Evolutionary conservation across 2,888 invertebrate genomes (phyloP).

Genomic region (Polietes domitor): DNA sequence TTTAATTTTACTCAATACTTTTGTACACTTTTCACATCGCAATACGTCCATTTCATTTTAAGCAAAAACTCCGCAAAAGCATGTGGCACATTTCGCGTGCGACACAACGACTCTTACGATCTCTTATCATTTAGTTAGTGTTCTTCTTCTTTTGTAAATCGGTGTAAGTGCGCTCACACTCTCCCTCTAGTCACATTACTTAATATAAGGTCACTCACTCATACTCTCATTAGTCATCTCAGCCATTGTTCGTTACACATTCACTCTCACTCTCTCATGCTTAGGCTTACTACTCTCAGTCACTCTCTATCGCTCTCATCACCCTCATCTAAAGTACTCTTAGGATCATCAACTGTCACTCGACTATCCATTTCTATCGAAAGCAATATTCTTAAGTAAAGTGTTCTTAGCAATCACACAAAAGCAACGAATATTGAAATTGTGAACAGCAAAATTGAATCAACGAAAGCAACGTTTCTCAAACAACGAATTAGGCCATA

Average conservation of each 20-base stretch:
- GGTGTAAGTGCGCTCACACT: not conserved
- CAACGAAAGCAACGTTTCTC: conserved; percentile 81
- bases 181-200: conserved; percentile 21
- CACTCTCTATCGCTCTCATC: conserved; percentile 15
- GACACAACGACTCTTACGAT: conserved; percentile 30
- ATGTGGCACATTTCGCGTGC: not conserved
- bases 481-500: conserved; percentile 81
- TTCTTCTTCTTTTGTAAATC: not conserved
- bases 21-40: conserved; percentile 73
- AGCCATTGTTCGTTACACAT: conserved; percentile 27
- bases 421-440: conserved; percentile 78
- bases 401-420: conserved; percentile 69
- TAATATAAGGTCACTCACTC: conserved; percentile 27
- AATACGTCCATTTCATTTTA: conserved; percentile 75
- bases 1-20: conserved; percentile 52
- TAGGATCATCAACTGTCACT: conserved; percentile 32
- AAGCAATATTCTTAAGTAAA: conserved; percentile 65
- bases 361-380: conserved; percentile 50
- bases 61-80: conserved; percentile 35
- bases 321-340: conserved; percentile 36
- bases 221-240: not conserved
- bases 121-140: conserved; percentile 14
- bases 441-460: conserved; percentile 73
- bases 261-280: not conserved
- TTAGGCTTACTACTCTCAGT: conserved; percentile 56